Evolutionary conservation across 2,888 invertebrate genomes (phyloP).

Genomic region (Dastarcus helophoroides): DNA sequence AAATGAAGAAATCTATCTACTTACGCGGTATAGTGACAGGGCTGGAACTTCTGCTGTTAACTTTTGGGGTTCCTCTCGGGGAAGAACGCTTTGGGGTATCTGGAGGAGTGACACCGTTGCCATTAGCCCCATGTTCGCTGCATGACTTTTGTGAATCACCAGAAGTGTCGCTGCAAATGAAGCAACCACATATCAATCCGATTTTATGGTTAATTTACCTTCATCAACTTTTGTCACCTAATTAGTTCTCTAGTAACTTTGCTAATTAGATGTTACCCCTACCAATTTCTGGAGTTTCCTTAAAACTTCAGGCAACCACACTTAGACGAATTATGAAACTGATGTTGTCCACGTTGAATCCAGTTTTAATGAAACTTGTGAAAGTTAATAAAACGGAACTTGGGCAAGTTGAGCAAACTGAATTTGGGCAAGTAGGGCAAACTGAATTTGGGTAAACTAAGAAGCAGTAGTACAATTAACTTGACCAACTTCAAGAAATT

Average conservation of each 20-base stretch:
- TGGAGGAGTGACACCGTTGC: conserved; percentile 62
- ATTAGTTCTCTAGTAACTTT: background rate
- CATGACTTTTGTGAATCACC: conserved; percentile 4
- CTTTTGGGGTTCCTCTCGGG: conserved; percentile 41
- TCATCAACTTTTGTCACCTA: background rate
- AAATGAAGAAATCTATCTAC: too few relatives aligned
- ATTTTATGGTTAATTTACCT: background rate
- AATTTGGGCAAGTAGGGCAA: too few relatives aligned
- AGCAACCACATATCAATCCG: background rate
- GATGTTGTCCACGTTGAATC: too few relatives aligned
- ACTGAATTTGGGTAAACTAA: too few relatives aligned
- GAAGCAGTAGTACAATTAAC: too few relatives aligned
- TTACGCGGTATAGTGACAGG: conserved; percentile 49
- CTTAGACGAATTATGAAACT: too few relatives aligned
- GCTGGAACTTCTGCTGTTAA: conserved; percentile 45
- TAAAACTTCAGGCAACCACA: conserved; percentile 3
- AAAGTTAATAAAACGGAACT: too few relatives aligned
- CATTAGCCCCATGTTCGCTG: conserved; percentile 50
- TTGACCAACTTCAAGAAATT: too few relatives aligned
- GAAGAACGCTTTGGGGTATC: conserved; percentile 50
- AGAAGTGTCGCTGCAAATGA: background rate
- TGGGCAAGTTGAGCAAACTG: too few relatives aligned
- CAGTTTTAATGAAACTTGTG: too few relatives aligned
- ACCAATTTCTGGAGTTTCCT: conserved; percentile 6
- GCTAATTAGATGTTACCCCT: conserved; percentile 3